Percentiles rank a stretch among this genome's conserved stretches.
Evolutionary conservation across 53 echinoderm and acorn worm genomes (phyloP).

Genomic region (Arbacia lixula): DNA sequence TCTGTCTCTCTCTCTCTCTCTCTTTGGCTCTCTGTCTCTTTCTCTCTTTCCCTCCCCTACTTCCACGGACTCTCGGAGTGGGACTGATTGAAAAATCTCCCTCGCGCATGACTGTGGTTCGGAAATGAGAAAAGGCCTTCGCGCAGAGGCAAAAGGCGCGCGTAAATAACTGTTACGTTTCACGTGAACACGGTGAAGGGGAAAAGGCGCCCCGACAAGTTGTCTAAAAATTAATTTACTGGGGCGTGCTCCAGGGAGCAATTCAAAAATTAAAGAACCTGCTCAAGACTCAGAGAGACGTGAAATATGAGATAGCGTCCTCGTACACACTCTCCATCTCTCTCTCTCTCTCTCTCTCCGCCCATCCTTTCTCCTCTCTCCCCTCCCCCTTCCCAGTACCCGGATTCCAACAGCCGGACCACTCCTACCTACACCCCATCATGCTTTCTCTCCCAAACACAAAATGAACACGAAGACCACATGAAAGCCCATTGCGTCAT

Average conservation of each 20-base stretch:
- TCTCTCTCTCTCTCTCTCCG: no score
- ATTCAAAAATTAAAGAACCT: conserved; percentile 36
- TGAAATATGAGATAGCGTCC: conserved; percentile 7
- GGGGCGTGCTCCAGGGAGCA: conserved; percentile 19
- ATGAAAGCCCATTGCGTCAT: no score
- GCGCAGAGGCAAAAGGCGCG: no score
- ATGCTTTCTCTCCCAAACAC: no score
- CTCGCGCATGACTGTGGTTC: conserved; percentile 11
- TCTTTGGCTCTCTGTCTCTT: neutral
- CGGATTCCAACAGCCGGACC: no score
- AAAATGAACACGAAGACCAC: no score
- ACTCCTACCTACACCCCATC: no score
- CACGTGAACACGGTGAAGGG: neutral
- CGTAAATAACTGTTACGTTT: conserved; percentile 17
- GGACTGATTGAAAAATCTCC: conserved; percentile 14
- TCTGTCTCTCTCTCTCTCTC: no score
- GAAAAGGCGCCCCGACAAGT: conserved; percentile 40
- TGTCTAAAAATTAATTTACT: conserved; percentile 38
- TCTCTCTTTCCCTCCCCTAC: neutral
- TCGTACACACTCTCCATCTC: no score
- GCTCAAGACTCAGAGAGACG: neutral
- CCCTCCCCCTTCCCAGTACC: no score
- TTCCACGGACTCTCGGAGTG: neutral
- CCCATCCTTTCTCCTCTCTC: no score
- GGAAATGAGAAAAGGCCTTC: neutral